A percentile compares a stretch with the other conserved stretches of the same genome.
Conservation (phyloP, 2,888 invertebrate species). For the Petrolisthes manimaculis region DNA sequence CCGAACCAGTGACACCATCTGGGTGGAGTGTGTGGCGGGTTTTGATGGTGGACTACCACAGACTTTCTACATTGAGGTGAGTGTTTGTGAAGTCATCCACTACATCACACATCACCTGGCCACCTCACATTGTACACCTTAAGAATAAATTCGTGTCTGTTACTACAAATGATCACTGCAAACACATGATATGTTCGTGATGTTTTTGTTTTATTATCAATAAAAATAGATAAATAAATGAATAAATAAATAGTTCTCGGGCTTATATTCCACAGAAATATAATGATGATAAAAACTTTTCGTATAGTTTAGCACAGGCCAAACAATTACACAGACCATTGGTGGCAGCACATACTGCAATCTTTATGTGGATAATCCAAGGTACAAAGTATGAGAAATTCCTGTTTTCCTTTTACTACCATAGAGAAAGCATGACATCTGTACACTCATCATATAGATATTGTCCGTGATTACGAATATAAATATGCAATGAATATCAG, state of each 20-base stretch:
- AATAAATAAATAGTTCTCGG: neutral
- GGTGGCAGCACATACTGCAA: neutral
- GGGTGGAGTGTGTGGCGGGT: conserved; percentile 56
- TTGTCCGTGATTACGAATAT: too few relatives aligned
- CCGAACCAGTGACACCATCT: conserved; percentile 62
- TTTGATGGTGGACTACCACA: conserved; percentile 64
- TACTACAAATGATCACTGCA: too few relatives aligned
- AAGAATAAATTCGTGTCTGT: neutral
- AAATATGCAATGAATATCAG: too few relatives aligned
- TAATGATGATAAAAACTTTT: too few relatives aligned
- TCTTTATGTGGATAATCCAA: neutral
- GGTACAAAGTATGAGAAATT: neutral
- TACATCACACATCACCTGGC: neutral
- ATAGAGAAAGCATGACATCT: too few relatives aligned
- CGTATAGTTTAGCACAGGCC: neutral
- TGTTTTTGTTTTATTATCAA: neutral
- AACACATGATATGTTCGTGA: too few relatives aligned
- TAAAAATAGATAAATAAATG: neutral
- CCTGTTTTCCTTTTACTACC: too few relatives aligned
- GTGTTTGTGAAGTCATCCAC: neutral
- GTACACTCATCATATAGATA: too few relatives aligned
- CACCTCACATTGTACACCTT: neutral
- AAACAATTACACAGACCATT: neutral
- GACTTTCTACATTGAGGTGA: conserved; percentile 63
- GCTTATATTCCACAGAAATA: too few relatives aligned